Evolutionary conservation across 2,797 vertebrate genomes (phyloP).

Genomic region (Sebastes taczanowskii): DNA sequence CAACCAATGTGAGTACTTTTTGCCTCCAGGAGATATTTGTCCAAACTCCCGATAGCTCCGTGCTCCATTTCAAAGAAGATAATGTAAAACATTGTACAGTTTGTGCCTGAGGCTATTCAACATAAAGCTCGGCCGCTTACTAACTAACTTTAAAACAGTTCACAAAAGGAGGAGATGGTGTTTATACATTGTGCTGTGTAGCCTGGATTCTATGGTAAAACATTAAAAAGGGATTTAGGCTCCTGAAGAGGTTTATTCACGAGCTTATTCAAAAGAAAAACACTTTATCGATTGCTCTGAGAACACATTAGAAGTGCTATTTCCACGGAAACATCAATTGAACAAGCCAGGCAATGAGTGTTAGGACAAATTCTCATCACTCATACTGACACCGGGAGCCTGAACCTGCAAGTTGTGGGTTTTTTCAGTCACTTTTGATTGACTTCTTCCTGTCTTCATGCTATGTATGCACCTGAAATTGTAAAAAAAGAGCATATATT

Average conservation of each 20-base stretch:
- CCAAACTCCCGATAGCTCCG: neutral
- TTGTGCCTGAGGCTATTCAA: neutral
- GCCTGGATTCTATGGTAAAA: neutral
- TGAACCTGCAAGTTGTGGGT: neutral
- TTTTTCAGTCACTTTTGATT: neutral
- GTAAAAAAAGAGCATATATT: neutral
- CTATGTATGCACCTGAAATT: neutral
- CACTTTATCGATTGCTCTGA: neutral
- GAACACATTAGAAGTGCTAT: neutral
- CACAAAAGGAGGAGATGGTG: neutral
- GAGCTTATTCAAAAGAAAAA: neutral
- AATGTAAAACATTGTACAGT: neutral
- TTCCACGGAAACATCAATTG: neutral
- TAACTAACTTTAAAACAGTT: neutral
- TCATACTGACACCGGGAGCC: neutral
- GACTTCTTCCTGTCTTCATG: neutral
- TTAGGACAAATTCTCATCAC: neutral
- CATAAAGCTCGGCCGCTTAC: neutral
- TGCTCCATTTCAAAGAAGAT: neutral
- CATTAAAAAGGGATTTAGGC: conserved; percentile 4
- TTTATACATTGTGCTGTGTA: neutral
- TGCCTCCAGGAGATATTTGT: neutral
- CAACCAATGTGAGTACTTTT: neutral
- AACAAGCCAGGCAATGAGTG: neutral
- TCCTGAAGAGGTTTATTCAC: neutral